Base-by-base conservation (phyloP, 2,797 vertebrate genomes). In the Sciaenops ocellatus region DNA sequence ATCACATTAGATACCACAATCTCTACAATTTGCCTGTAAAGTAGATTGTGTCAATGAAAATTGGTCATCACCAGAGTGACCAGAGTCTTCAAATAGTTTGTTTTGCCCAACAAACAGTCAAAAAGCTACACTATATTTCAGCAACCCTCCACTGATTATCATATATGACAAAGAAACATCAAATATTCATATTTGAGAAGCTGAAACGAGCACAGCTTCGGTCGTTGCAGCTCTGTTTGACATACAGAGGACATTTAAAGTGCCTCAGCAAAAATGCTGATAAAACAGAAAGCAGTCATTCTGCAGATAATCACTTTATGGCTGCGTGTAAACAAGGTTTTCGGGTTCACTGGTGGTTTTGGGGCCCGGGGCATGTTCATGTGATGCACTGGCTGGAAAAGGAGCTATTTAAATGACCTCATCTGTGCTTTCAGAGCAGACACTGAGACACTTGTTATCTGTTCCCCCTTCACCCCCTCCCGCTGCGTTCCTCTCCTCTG, bases 401-500 rank as follows among this genome's bases (percentile, higher is more conserved):
- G 54, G 62, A 59, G 73, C 47, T 22, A 62, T 89, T 92, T 84
- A 86, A 88, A 90, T 81, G 69, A 85, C 57, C 65, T 87, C 80
- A 83, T 89, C 74, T 73, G 78, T 67, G 75, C 74, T 38, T 82
- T 83, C 24, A 84, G 66, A 42, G 63, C 52, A 17, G 76, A 92
- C 90, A 91, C 82, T 78, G 89, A 57, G 28, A 56, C 87, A 76
- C 90, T 91, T 91, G 91, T 87, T 82, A 80, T 72, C 69, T 8
- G 0, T 6, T 18, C 42, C 20, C 73, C 24, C 62, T 6, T 22
- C 30, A 5, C n/a, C 72, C 68, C 79, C 79, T 67, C 73, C 61
- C 18, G 13, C 73, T 46, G 65, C 71, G 55, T 85, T 83, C 85
- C 76, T 85, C 85, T 71, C 63, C 86, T 83, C 86, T 82, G 78